Percentiles rank a stretch among this genome's conserved stretches.
Conservation (phyloP, 2,888 invertebrate species). For the Syrphus vitripennis region DNA sequence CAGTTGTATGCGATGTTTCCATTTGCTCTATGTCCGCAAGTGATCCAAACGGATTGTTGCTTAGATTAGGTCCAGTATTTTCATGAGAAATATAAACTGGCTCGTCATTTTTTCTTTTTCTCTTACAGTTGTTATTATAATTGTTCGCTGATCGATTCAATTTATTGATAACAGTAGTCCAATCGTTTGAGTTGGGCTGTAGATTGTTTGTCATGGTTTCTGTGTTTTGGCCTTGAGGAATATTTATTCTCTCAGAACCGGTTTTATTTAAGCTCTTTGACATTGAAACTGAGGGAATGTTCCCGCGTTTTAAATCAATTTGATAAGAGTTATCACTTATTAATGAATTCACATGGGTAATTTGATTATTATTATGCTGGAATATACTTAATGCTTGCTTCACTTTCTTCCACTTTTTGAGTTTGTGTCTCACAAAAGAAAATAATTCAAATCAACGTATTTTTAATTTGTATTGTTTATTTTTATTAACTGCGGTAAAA, state of each 20-base stretch:
- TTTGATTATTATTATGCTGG: not conserved
- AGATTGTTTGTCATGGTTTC: not conserved
- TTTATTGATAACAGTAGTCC: not conserved
- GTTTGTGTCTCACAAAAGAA: not conserved
- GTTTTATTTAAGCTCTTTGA: not conserved
- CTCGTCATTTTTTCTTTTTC: not conserved
- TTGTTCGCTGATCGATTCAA: not conserved
- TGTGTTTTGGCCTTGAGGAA: not conserved
- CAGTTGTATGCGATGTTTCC: not conserved
- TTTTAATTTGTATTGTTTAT: too few species aligned
- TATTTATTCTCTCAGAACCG: not conserved
- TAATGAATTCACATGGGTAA: not conserved
- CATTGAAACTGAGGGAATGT: not conserved
- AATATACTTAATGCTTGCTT: not conserved
- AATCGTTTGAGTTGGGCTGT: not conserved
- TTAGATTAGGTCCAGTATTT: not conserved
- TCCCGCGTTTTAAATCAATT: not conserved
- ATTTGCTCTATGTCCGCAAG: not conserved
- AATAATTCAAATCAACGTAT: not conserved
- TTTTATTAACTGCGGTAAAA: too few species aligned
- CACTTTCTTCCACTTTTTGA: not conserved
- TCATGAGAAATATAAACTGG: not conserved
- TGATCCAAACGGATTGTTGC: not conserved
- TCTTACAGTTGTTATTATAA: not conserved
- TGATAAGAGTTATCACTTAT: not conserved